phyloP scores from a whole-genome alignment of 2,888 invertebrate genomes.

The Myopa tessellatipennis region DNA sequence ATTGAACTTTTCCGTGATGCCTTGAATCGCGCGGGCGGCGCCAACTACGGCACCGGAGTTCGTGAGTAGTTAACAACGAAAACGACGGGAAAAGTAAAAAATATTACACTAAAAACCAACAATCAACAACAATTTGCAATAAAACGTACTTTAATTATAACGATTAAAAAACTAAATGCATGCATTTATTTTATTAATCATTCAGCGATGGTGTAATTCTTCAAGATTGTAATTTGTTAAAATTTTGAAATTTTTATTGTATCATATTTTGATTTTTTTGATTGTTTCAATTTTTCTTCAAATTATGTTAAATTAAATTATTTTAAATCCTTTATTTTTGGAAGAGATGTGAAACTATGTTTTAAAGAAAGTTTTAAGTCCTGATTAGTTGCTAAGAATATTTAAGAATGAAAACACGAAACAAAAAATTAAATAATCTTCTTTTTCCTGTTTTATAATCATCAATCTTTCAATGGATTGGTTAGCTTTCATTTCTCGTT shows the following conservation, averaged over 20 bases:
- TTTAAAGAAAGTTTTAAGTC: slow-evolving; percentile 42
- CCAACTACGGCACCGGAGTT: slow-evolving; percentile 83
- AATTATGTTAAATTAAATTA: too few relatives aligned
- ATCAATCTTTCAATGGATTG: slow-evolving; percentile 6
- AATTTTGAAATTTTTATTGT: too few relatives aligned
- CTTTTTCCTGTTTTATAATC: slow-evolving; percentile 16
- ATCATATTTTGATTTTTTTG: too few relatives aligned
- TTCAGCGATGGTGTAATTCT: background rate
- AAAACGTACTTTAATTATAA: slow-evolving; percentile 40
- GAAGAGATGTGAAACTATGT: slow-evolving; percentile 47
- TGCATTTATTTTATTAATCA: slow-evolving; percentile 16
- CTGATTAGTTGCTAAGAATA: slow-evolving; percentile 53
- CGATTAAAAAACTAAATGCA: slow-evolving; percentile 4
- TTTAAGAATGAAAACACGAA: slow-evolving; percentile 45
- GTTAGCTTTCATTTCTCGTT: background rate
- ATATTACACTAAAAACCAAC: background rate
- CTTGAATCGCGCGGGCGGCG: slow-evolving; percentile 80
- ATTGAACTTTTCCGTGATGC: slow-evolving; percentile 77
- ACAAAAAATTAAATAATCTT: background rate
- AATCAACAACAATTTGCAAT: slow-evolving; percentile 29
- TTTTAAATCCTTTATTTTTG: slow-evolving; percentile 35
- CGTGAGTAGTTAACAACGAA: slow-evolving; percentile 68
- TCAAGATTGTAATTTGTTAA: background rate
- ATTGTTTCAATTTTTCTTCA: too few relatives aligned
- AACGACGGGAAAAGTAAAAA: background rate